Conservation (phyloP, 2,113 vertebrate species). For the Cyphomyrus plagiostoma region DNA sequence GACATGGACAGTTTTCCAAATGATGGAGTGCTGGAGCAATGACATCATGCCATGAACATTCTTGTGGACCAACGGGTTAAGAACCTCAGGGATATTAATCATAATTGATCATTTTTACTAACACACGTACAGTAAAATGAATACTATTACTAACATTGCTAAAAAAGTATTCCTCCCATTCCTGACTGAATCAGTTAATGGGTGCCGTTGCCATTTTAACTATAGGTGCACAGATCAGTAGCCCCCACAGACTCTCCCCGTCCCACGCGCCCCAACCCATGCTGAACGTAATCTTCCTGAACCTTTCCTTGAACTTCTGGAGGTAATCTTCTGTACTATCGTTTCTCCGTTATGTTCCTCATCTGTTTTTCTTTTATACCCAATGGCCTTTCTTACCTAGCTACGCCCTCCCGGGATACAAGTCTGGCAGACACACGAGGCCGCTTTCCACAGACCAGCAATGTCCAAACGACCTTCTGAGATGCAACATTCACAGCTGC, state of each 20-base stretch:
- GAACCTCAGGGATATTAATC: neutral
- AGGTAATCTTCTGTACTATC: neutral
- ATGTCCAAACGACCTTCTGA: neutral
- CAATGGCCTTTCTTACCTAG: neutral
- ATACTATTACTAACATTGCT: no score
- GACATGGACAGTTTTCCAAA: neutral
- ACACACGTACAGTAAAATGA: no score
- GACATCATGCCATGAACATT: neutral
- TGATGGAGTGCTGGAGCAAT: neutral
- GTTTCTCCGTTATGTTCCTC: neutral
- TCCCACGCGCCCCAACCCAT: neutral
- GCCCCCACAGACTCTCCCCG: neutral
- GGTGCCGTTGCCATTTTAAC: neutral
- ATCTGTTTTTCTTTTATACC: neutral
- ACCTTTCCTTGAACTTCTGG: neutral
- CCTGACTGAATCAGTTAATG: neutral
- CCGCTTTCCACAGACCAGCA: neutral
- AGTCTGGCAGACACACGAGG: neutral
- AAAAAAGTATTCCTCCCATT: neutral
- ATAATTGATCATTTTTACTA: neutral
- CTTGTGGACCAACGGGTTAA: neutral
- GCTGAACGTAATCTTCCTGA: neutral
- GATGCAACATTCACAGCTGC: neutral
- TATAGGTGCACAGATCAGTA: neutral
- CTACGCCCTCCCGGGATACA: neutral